Conservation (phyloP, 2,797 vertebrate genomes). For the Ceryle rudis region DNA sequence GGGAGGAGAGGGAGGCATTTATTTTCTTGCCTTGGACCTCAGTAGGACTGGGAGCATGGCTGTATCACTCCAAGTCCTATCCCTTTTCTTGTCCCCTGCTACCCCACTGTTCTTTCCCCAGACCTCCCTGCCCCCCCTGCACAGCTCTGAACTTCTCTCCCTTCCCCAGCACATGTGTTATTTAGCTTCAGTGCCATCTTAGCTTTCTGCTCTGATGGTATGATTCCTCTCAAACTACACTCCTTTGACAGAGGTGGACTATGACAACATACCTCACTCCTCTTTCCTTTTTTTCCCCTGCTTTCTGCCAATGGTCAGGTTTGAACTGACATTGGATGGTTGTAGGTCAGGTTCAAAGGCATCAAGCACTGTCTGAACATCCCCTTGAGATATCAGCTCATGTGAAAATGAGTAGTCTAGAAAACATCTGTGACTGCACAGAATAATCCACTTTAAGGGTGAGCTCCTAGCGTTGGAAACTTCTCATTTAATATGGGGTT, state of each 20-base stretch:
- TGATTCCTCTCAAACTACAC: conserved; percentile 11
- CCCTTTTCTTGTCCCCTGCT: neutral
- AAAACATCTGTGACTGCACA: conserved; percentile 21
- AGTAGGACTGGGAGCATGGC: rapidly evolving
- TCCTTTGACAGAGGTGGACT: conserved; percentile 23
- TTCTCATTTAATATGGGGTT: neutral
- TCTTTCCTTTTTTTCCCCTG: neutral
- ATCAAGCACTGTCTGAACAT: conserved; percentile 38
- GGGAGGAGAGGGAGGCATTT: neutral
- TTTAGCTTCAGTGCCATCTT: neutral
- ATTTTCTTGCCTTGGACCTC: neutral
- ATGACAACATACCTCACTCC: neutral
- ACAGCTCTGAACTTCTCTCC: neutral
- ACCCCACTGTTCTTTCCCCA: neutral
- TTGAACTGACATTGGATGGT: conserved; percentile 33
- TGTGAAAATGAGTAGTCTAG: conserved; percentile 38
- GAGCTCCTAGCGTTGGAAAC: neutral
- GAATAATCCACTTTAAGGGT: neutral
- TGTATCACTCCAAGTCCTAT: neutral
- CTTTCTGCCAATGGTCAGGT: neutral
- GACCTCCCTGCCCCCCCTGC: neutral
- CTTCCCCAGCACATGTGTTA: rapidly evolving
- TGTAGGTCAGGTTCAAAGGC: conserved; percentile 60
- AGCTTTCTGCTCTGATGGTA: conserved; percentile 41
- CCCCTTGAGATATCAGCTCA: conserved; percentile 4